phyloP scores from a whole-genome alignment of 2,797 vertebrate species.

The Garrulus glandarius region DNA sequence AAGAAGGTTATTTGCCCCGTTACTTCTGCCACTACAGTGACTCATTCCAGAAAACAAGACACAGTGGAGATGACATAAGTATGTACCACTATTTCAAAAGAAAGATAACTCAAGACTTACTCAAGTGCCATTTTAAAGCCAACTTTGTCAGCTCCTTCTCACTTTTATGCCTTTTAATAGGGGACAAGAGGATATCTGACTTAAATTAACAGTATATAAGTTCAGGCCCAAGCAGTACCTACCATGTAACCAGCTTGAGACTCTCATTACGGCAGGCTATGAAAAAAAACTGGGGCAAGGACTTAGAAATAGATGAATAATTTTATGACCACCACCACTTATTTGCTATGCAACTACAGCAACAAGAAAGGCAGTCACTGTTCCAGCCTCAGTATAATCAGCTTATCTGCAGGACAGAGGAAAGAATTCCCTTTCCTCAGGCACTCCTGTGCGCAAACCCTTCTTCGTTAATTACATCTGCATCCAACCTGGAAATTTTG shows the following conservation, averaged over 20 bases:
- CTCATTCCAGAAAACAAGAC: background rate
- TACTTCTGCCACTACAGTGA: background rate
- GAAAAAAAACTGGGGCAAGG: background rate
- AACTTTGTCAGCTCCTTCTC: background rate
- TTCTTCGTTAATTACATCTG: background rate
- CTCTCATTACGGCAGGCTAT: background rate
- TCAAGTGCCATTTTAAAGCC: background rate
- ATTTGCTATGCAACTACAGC: constrained; percentile 2
- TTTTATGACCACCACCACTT: constrained; percentile 1
- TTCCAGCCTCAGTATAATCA: background rate
- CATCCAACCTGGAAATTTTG: background rate
- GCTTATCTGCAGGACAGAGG: background rate
- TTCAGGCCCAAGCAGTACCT: background rate
- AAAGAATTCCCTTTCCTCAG: constrained; percentile 1
- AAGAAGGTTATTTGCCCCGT: background rate
- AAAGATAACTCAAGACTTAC: background rate
- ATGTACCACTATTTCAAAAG: background rate
- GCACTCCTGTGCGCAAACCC: background rate
- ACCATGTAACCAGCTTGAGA: background rate
- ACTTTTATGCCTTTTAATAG: background rate
- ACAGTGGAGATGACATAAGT: background rate
- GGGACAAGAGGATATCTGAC: background rate
- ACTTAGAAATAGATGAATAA: constrained; percentile 31
- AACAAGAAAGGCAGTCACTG: background rate
- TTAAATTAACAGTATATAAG: background rate